phyloP scores from a whole-genome alignment of 2,113 vertebrate species.

The Ctenodactylus gundi region DNA sequence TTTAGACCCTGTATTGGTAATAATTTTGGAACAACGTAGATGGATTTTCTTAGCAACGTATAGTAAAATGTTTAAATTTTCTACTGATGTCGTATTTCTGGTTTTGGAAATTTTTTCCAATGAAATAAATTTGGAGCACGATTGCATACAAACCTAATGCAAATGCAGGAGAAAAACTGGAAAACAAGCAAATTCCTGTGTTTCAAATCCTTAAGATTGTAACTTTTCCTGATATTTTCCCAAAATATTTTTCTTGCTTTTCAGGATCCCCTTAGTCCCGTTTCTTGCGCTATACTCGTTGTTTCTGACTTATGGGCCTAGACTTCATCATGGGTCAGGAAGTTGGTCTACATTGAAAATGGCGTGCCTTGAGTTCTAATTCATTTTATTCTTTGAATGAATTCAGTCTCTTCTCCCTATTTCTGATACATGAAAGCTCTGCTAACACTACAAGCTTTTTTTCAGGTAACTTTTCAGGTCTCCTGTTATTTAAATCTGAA shows the following conservation, averaged over 20 bases:
- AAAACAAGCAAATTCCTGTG: neutral
- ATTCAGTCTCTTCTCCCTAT: neutral
- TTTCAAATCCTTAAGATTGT: neutral
- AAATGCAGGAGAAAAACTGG: neutral
- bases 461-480: neutral
- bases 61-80: neutral
- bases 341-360: neutral
- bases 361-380: neutral
- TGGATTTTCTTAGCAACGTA: neutral
- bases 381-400: neutral
- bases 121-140: neutral
- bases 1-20: neutral
- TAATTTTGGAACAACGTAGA: neutral
- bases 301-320: neutral
- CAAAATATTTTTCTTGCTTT: neutral
- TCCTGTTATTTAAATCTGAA: neutral
- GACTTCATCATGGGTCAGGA: neutral
- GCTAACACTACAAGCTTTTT: neutral
- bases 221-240: neutral
- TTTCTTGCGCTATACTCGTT: neutral
- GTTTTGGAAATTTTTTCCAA: neutral
- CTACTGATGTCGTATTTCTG: neutral
- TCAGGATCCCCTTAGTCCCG: neutral
- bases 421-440: neutral
- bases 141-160: neutral